Conservation (phyloP, 2,797 vertebrate species). For the Peromyscus nudipes region DNA sequence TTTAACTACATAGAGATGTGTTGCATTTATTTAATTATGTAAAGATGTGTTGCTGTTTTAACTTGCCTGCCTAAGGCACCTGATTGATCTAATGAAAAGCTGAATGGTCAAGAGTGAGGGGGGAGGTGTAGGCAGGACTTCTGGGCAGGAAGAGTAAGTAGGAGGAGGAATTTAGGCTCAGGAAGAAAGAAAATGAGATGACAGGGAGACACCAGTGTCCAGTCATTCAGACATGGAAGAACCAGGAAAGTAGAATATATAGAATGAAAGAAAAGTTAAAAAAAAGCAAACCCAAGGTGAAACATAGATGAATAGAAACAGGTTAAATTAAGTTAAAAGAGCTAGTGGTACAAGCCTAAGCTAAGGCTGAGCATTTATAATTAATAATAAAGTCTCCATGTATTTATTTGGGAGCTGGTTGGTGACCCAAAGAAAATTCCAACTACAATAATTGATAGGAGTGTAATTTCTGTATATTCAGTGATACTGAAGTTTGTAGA, state of each 20-base stretch:
- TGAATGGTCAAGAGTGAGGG: not conserved
- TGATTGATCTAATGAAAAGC: not conserved
- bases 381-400: not conserved
- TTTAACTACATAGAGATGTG: too few species aligned
- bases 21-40: not conserved
- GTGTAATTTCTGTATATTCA: slow-evolving; percentile 32
- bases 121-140: not conserved
- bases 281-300: too few species aligned
- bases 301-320: not conserved
- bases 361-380: not conserved
- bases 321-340: not conserved
- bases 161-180: not conserved
- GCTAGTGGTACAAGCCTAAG: not conserved
- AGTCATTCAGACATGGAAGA: not conserved
- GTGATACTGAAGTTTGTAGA: not conserved
- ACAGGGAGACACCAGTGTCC: not conserved
- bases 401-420: not conserved
- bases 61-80: not conserved
- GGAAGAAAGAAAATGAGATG: not conserved
- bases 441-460: not conserved
- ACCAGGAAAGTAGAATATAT: not conserved
- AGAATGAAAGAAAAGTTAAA: not conserved
- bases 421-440: not conserved
- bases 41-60: not conserved
- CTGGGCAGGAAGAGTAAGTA: not conserved